A percentile compares a stretch with the other conserved stretches of the same genome.
phyloP scores from a whole-genome alignment of 2,797 vertebrate genomes.

The Nyctalus aviator region DNA sequence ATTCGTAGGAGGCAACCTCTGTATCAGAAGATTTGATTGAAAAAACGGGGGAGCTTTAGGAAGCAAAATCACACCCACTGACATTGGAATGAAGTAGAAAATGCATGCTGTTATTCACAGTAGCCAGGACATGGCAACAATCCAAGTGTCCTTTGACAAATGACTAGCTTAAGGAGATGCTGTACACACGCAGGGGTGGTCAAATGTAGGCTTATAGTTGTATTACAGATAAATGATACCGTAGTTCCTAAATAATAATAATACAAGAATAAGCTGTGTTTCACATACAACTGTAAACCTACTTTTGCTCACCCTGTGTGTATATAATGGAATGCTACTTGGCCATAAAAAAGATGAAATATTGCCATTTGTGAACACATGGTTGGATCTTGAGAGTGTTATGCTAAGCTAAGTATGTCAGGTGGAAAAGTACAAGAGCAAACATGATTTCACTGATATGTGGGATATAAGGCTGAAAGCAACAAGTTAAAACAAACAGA shows the following conservation, averaged over 20 bases:
- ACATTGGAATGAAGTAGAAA: background rate
- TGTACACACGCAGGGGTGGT: background rate
- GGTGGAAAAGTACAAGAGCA: background rate
- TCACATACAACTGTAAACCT: background rate
- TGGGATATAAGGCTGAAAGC: background rate
- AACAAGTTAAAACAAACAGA: background rate
- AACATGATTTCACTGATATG: background rate
- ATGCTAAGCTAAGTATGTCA: too few relatives aligned
- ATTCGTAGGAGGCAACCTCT: background rate
- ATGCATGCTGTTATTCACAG: background rate
- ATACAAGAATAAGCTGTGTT: background rate
- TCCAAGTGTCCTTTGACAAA: background rate
- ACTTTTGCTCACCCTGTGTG: background rate
- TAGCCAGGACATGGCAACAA: background rate
- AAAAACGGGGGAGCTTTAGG: background rate
- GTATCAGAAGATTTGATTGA: background rate
- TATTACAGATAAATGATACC: background rate
- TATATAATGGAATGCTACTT: background rate
- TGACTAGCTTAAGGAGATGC: background rate
- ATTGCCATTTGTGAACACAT: background rate
- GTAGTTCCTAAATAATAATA: background rate
- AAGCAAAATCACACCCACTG: background rate
- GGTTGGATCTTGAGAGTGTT: background rate
- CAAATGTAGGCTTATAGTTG: background rate
- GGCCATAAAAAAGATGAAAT: background rate